These are phyloP conservation scores for Scaptomyza parva DNA, from an alignment of 2,888 invertebrate genomes.

Conservation along the genomic window DNA sequence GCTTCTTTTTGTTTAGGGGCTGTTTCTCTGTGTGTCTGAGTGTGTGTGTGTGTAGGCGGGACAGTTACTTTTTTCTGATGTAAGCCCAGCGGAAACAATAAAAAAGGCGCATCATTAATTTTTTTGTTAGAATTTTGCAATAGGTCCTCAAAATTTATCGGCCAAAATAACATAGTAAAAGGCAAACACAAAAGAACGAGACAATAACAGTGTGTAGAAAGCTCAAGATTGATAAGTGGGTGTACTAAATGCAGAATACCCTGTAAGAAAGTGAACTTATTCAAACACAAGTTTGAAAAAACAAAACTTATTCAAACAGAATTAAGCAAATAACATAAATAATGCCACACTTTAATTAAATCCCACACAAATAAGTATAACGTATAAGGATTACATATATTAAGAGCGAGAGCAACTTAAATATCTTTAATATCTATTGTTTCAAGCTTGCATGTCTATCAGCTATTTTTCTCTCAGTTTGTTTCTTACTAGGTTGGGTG, in stretches of 20 bases:
- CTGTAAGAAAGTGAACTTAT: not conserved
- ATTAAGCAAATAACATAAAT: not conserved
- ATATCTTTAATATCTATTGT: conserved; percentile 6
- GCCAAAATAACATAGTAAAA: conserved; percentile 23
- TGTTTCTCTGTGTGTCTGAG: no score
- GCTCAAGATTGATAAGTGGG: conserved; percentile 6
- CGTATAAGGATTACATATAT: not conserved
- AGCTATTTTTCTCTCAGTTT: not conserved
- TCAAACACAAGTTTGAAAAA: not conserved
- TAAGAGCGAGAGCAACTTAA: not conserved
- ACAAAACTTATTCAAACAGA: no score
- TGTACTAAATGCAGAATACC: conserved; percentile 18
- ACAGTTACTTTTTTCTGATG: conserved; percentile 6
- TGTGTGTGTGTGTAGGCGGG: not conserved
- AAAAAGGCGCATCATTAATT: conserved; percentile 75
- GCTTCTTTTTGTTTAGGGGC: conserved; percentile 3
- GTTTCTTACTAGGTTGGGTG: conserved; percentile 19
- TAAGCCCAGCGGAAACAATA: conserved; percentile 42
- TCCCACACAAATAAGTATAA: not conserved
- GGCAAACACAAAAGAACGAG: not conserved
- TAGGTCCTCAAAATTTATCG: conserved; percentile 62
- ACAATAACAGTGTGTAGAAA: conserved; percentile 9
- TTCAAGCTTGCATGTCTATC: conserved; percentile 25
- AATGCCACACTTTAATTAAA: not conserved
- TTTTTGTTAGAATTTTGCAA: conserved; percentile 48